Percentiles rank a stretch among this genome's conserved stretches.
Conservation (phyloP, 2,797 vertebrate genomes). For the Botia kubotai region DNA sequence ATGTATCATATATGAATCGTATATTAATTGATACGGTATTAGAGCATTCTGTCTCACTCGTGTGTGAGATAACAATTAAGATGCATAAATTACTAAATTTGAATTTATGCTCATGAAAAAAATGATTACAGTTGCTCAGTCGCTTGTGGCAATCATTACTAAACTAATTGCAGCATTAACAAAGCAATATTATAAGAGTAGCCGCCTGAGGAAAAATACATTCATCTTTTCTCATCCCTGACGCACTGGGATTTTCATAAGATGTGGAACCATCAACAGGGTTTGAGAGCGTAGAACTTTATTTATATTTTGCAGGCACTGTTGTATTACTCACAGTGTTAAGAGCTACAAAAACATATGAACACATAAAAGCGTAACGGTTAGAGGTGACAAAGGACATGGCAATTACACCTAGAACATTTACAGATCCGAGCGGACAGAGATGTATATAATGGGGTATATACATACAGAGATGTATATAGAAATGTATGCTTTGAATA, state of each 20-base stretch:
- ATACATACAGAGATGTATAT: not conserved
- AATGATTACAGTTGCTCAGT: not conserved
- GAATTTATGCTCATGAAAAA: constrained; percentile 17
- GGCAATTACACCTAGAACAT: constrained; percentile 60
- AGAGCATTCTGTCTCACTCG: constrained; percentile 2
- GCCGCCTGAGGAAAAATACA: constrained; percentile 4
- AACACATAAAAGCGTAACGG: constrained; percentile 63
- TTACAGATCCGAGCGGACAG: not conserved
- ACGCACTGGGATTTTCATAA: constrained; percentile 30
- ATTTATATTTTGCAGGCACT: constrained; percentile 71
- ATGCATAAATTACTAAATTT: constrained; percentile 16
- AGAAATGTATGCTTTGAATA: not conserved
- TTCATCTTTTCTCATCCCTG: not conserved
- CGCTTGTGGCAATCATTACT: constrained; percentile 31
- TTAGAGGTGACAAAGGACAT: constrained; percentile 51
- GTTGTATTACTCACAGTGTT: constrained; percentile 81
- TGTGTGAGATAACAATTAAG: constrained; percentile 37
- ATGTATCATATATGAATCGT: not conserved
- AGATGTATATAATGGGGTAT: not conserved
- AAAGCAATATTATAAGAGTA: constrained; percentile 18
- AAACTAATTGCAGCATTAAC: constrained; percentile 31
- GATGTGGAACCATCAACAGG: constrained; percentile 30
- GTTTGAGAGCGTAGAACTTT: constrained; percentile 38
- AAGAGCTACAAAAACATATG: constrained; percentile 65
- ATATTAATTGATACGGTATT: not conserved